Percentiles rank a stretch among this genome's conserved stretches.
Conservation (phyloP, 2,797 vertebrate species). For the Enteromius fasciolatus region DNA sequence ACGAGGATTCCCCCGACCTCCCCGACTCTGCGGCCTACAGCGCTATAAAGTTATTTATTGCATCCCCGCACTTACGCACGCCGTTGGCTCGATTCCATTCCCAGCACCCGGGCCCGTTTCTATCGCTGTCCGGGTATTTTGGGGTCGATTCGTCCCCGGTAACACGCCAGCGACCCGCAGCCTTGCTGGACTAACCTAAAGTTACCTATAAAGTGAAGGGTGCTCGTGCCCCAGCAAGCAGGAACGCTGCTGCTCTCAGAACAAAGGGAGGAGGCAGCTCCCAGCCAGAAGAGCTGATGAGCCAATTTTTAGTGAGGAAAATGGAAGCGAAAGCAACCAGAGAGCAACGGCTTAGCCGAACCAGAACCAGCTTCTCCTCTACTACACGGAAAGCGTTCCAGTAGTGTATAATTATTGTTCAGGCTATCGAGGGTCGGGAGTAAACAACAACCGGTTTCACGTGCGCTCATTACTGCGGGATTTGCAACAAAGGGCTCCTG, state of each 20-base stretch:
- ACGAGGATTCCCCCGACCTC: conserved; percentile 77
- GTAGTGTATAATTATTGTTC: conserved; percentile 39
- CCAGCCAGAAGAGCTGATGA: conserved; percentile 77
- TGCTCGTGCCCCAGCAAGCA: conserved; percentile 68
- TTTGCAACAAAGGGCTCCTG: conserved; percentile 65
- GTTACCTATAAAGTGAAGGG: conserved; percentile 76
- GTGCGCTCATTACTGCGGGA: conserved; percentile 57
- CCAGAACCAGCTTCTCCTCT: conserved; percentile 43
- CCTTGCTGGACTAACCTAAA: conserved; percentile 75
- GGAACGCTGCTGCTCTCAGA: conserved; percentile 72
- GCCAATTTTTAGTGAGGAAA: conserved; percentile 68
- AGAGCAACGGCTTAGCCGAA: conserved; percentile 51
- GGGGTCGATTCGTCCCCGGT: conserved; percentile 60
- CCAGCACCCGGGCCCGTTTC: conserved; percentile 64
- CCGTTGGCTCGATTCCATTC: conserved; percentile 72
- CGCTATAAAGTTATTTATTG: conserved; percentile 78
- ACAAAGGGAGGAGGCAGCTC: conserved; percentile 82
- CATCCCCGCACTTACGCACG: conserved; percentile 73
- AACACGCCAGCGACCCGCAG: conserved; percentile 66
- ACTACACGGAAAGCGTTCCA: conserved; percentile 50
- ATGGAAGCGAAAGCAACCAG: conserved; percentile 58
- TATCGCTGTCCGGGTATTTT: conserved; percentile 65
- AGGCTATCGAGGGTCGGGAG: conserved; percentile 34
- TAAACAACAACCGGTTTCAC: conserved; percentile 52
- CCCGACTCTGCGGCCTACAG: conserved; percentile 71